These are phyloP conservation scores for Helarctos malayanus DNA, from an alignment of 2,797 vertebrate species.

Conservation along the genomic window DNA sequence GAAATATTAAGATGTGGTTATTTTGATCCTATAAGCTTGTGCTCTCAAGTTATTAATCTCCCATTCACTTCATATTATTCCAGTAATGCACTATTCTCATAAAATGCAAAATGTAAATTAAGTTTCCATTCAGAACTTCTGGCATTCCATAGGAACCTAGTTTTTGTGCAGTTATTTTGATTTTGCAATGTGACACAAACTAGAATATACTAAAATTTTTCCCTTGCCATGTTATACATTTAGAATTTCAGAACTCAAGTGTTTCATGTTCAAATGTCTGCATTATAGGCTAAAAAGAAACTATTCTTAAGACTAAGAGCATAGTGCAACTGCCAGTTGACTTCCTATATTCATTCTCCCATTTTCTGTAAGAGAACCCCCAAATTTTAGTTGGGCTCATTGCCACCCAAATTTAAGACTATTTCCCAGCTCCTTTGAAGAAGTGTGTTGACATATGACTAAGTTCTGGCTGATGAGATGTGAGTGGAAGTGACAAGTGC, in stretches of 20 bases:
- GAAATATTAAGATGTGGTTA: constrained; percentile 21
- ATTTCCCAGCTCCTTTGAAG: neutral
- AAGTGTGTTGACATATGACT: constrained; percentile 25
- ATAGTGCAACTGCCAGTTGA: neutral
- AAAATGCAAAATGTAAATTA: constrained; percentile 63
- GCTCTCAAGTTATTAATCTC: constrained; percentile 31
- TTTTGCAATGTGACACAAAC: constrained; percentile 23
- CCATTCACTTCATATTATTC: constrained; percentile 10
- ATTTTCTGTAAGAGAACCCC: neutral
- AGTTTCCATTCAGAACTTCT: constrained; percentile 54
- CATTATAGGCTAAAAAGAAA: neutral
- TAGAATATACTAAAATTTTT: neutral
- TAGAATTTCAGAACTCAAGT: constrained; percentile 38
- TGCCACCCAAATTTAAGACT: constrained; percentile 7
- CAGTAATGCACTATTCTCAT: constrained; percentile 31
- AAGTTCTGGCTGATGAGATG: constrained; percentile 59
- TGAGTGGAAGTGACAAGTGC: constrained; percentile 44
- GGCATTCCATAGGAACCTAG: neutral
- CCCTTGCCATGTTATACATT: neutral
- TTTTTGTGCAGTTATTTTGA: constrained; percentile 36
- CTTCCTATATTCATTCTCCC: neutral
- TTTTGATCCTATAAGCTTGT: neutral
- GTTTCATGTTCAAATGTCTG: constrained; percentile 46
- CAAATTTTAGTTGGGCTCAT: neutral
- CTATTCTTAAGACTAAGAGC: neutral